Evolutionary conservation across 2,888 invertebrate species (phyloP).

Genomic region (Disparrhopalites patrizii): DNA sequence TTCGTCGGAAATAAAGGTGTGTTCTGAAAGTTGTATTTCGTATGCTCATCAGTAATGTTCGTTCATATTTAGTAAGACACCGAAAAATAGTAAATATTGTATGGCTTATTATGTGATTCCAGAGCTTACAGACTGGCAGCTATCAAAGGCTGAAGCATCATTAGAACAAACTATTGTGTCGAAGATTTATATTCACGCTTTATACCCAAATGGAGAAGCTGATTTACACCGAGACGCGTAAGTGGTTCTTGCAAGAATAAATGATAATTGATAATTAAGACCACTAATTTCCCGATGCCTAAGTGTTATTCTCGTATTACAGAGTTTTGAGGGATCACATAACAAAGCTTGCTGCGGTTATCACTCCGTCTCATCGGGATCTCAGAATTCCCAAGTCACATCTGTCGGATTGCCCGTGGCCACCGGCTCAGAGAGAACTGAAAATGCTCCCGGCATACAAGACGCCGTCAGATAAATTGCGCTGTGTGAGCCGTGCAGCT

Average conservation of each 20-base stretch:
- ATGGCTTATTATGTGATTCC: not conserved
- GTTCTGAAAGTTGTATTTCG: not conserved
- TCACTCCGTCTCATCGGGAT: slow-evolving; percentile 76
- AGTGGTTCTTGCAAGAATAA: slow-evolving; percentile 51
- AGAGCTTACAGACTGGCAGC: slow-evolving; percentile 54
- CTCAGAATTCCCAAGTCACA: slow-evolving; percentile 67
- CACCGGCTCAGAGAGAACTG: slow-evolving; percentile 86
- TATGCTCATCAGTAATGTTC: no score
- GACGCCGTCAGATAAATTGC: slow-evolving; percentile 80
- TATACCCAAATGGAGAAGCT: slow-evolving; percentile 96
- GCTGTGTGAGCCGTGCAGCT: slow-evolving; percentile 80
- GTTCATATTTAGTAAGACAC: no score
- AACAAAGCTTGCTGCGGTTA: slow-evolving; percentile 67
- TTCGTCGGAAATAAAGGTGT: slow-evolving; percentile 41
- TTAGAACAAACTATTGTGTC: slow-evolving; percentile 90
- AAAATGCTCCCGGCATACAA: slow-evolving; percentile 84
- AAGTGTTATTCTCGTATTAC: no score
- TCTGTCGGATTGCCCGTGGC: slow-evolving; percentile 81
- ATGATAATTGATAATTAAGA: no score
- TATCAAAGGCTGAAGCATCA: slow-evolving; percentile 72
- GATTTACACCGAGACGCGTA: slow-evolving; percentile 87
- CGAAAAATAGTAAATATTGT: slow-evolving; percentile 4
- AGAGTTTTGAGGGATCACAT: slow-evolving; percentile 87
- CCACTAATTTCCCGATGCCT: no score
- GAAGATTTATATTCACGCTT: slow-evolving; percentile 82